Base-by-base conservation (phyloP, 2,888 invertebrate genomes). In the Sericinus montela region DNA sequence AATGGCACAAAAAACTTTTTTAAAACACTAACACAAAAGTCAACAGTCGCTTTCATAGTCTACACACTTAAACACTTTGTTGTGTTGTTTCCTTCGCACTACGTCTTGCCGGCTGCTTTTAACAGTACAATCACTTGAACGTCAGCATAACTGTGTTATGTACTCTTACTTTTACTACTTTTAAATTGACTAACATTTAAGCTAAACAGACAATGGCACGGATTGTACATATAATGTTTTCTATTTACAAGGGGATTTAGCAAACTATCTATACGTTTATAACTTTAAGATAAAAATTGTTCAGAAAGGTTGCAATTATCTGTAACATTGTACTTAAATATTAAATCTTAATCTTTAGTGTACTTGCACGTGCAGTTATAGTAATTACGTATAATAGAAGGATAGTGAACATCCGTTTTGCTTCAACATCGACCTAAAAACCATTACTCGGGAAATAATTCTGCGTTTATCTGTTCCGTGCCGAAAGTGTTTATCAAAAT, bases 1-100 rank as follows among this genome's bases (percentile, higher is more conserved):
- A 87, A 88, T 88, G 88, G 88, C 88, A 88, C 88, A 88, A 88
- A 87, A 85, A 86, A 85, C 81, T 76, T 81, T 73, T 84, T 78
- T 85, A 81, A 76, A 86, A 86, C 87, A 87, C 88, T 88, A 88
- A 87, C 86, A 85, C 87, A 86, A 81, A 80, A 66, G 73, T 85
- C 80, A 86, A 84, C 86, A 82, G 85, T 86, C 75, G 65, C n/a
- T 67, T 75, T 71, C 65, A 63, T 63, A 77, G 78, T 83, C 71
- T 77, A 71, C 75, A 69, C 80, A 80, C 84, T 75, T 67, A 52
- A 69, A 71, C 78, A 69, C 65, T 62, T 52, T 15, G 35, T 62
- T 46, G 59, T 60, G 60, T 67, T 69, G 67, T 65, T 68, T 62
- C 57, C 41, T 48, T 19, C 70, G 63, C 74, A 70, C 71, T 69